Evolutionary conservation across 2,888 invertebrate species (phyloP).

Genomic region (Stenoptilia bipunctidactyla): DNA sequence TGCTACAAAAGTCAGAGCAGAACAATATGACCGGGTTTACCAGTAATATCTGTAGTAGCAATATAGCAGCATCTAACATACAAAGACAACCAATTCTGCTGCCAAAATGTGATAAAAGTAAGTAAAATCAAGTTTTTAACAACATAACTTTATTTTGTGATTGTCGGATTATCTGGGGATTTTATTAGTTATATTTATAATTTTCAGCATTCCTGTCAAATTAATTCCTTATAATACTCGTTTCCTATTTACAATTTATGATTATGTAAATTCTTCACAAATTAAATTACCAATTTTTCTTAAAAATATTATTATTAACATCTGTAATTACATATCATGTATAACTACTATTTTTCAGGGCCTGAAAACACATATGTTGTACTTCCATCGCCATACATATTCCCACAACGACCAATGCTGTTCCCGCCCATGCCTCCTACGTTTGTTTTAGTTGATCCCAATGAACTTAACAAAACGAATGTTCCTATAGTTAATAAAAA

Average conservation of each 20-base stretch:
- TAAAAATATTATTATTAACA: not conserved
- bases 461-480: constrained; percentile 40
- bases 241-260: no score
- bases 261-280: not conserved
- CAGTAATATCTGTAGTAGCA: constrained; percentile 8
- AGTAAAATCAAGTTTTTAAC: no score
- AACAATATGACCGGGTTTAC: constrained; percentile 23
- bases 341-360: constrained; percentile 43
- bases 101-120: constrained; percentile 45
- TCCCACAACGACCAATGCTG: constrained; percentile 53
- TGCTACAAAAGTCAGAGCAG: constrained; percentile 34
- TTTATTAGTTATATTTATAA: no score
- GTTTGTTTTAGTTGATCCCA: constrained; percentile 49
- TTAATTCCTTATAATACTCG: no score
- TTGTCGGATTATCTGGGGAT: no score
- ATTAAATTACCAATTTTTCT: constrained; percentile 1
- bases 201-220: no score
- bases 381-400: constrained; percentile 51
- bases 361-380: constrained; percentile 54
- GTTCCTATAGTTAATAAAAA: constrained; percentile 42
- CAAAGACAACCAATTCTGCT: constrained; percentile 30
- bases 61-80: constrained; percentile 8
- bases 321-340: not conserved
- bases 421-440: constrained; percentile 51
- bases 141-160: no score